phyloP scores from a whole-genome alignment of 2,888 invertebrate species.

The Lathronympha strigana region DNA sequence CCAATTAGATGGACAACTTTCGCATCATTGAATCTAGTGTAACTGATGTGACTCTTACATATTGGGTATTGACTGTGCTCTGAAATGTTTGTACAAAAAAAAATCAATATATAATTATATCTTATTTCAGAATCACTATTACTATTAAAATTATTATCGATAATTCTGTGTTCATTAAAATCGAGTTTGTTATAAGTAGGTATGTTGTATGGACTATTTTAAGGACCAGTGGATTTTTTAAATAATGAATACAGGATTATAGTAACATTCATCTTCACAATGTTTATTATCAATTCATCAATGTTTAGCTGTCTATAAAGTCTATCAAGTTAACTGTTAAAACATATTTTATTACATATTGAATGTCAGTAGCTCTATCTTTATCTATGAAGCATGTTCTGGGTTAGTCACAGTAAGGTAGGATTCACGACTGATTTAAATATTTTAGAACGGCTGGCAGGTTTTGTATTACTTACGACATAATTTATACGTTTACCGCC shows the following conservation, averaged over 20 bases:
- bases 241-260: slow-evolving; percentile 25
- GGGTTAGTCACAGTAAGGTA: slow-evolving; percentile 60
- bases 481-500: not conserved
- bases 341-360: slow-evolving; percentile 77
- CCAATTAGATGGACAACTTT: slow-evolving; percentile 20
- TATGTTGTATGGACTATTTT: not conserved
- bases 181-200: not conserved
- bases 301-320: slow-evolving; percentile 77
- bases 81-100: slow-evolving; percentile 36
- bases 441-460: slow-evolving; percentile 55
- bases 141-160: slow-evolving; percentile 42
- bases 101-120: slow-evolving; percentile 40
- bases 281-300: slow-evolving; percentile 62
- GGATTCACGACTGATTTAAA: slow-evolving; percentile 73
- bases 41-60: slow-evolving; percentile 13
- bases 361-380: slow-evolving; percentile 65
- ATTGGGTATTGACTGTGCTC: slow-evolving; percentile 23
- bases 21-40: slow-evolving; percentile 2
- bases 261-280: slow-evolving; percentile 52
- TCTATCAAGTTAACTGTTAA: slow-evolving; percentile 77
- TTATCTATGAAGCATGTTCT: slow-evolving; percentile 65
- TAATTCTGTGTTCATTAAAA: slow-evolving; percentile 33
- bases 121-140: slow-evolving; percentile 59
- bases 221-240: not conserved
- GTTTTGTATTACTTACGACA: not conserved